A percentile compares a stretch with the other conserved stretches of the same genome.
Conservation (phyloP, 2,113 vertebrate species). For the Corapipo altera region DNA sequence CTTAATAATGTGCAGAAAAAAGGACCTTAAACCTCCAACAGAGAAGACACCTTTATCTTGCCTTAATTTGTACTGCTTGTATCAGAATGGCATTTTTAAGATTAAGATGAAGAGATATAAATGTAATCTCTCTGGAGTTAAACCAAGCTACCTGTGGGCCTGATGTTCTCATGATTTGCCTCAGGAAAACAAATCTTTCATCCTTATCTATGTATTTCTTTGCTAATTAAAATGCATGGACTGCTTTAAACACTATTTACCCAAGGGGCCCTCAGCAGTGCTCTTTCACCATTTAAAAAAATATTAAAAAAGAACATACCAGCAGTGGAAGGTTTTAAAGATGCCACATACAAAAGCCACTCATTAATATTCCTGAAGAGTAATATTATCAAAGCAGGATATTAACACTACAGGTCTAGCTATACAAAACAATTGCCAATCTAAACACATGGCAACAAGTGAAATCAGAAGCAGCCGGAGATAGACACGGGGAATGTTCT, state of each 20-base stretch:
- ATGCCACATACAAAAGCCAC: not conserved
- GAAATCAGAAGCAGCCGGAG: constrained; percentile 28
- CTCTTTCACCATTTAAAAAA: constrained; percentile 1
- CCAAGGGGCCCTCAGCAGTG: not conserved
- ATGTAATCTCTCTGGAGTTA: constrained; percentile 25
- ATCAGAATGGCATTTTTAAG: constrained; percentile 2
- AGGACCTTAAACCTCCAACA: constrained; percentile 1
- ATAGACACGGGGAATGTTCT: not conserved
- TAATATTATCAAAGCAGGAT: constrained; percentile 47
- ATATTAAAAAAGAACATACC: not conserved
- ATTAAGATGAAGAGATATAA: constrained; percentile 23
- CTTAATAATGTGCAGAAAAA: not conserved
- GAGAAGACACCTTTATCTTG: not conserved
- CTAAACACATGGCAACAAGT: constrained; percentile 28
- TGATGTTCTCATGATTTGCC: constrained; percentile 29
- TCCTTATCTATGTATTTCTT: constrained; percentile 58
- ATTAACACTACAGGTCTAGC: constrained; percentile 59
- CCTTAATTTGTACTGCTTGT: constrained; percentile 36
- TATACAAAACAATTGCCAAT: constrained; percentile 49
- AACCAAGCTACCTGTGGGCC: constrained; percentile 34
- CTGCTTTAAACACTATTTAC: constrained; percentile 47
- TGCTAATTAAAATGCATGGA: constrained; percentile 66
- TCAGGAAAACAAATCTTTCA: constrained; percentile 54
- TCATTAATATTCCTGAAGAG: constrained; percentile 51
- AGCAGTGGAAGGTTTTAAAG: constrained; percentile 1